Conservation (phyloP, 2,113 vertebrate species). For the Hydropotes inermis region DNA sequence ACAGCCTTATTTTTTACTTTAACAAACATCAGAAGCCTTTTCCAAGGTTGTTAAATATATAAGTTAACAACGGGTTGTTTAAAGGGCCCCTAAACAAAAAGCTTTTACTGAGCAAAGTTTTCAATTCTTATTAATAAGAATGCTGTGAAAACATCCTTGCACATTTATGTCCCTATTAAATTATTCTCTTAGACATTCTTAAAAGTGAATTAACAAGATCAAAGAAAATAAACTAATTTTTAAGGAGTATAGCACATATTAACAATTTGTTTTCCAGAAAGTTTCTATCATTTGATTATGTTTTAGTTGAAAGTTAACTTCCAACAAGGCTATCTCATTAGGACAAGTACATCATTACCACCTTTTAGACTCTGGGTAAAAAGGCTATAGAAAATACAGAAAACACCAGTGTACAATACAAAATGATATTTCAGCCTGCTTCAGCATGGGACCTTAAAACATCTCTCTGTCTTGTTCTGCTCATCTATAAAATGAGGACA, state of each 20-base stretch:
- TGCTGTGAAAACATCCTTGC: background rate
- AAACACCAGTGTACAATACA: background rate
- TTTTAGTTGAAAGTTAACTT: background rate
- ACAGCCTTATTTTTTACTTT: background rate
- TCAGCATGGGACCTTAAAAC: background rate
- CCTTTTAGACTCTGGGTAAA: background rate
- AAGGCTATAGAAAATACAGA: background rate
- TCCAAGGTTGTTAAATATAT: background rate
- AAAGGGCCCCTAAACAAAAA: background rate
- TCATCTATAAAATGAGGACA: background rate
- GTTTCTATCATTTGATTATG: background rate
- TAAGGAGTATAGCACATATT: background rate
- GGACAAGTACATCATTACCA: background rate
- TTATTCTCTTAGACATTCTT: slow-evolving; percentile 11
- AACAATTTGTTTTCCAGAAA: background rate
- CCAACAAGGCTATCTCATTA: background rate
- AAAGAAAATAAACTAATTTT: background rate
- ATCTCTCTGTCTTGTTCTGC: background rate
- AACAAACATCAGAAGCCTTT: background rate
- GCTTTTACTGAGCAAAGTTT: background rate
- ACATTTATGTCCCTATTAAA: background rate
- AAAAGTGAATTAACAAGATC: background rate
- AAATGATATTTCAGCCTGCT: background rate
- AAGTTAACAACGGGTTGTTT: background rate
- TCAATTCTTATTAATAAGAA: background rate